Evolutionary conservation across 2,113 vertebrate species (phyloP), one percentile per base, ranked within the genome.

Genomic region (Sinocyclocheilus rhinocerous): DNA sequence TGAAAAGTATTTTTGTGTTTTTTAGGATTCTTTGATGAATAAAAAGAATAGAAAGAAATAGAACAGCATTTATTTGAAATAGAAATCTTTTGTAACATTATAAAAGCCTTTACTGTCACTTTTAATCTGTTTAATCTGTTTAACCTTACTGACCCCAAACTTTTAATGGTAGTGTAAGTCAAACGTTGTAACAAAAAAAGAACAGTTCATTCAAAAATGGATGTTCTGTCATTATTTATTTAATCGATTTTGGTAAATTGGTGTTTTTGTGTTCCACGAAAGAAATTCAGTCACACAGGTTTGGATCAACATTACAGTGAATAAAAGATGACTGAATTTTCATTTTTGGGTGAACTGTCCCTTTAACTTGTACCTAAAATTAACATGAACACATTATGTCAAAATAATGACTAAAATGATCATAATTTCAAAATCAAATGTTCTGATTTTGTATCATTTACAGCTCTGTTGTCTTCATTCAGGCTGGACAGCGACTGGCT

Each of bases 401-500:
- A 45, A 73, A 69, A 36, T 69, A 69, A 9, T 69, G n/a, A n/a
- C n/a, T n/a, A n/a, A n/a, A n/a, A n/a, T n/a, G 6, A 69, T 39
- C 18, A 72, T 33, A 22, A 42, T n/a, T 42, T 36, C 16, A 22
- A 22, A 70, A 39, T 18, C 18, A 39, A 39, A 72, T 20, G 33
- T 20, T 39, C 4, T 1, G 18, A 20, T 29, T 16, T 33, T 67
- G 13, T 9, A 73, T 42, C 10, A 73, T 73, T 73, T 13, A 42
- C 36, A n/a, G 65, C 13, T 33, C 65, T 69, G 15, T 9, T 5
- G 11, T 16, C 67, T 36, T 69, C 67, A 18, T 36, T 69, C 16
- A 33, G 20, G 18, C 10, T 78, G 33, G 33, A 65, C 24, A 69
- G 24, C 26, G 50, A 77, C 33, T 26, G 22, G 57, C 57, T 91